These are phyloP conservation scores for Nautilus pompilius DNA, from an alignment of 1,140 invertebrate species.

Conservation along the genomic window DNA sequence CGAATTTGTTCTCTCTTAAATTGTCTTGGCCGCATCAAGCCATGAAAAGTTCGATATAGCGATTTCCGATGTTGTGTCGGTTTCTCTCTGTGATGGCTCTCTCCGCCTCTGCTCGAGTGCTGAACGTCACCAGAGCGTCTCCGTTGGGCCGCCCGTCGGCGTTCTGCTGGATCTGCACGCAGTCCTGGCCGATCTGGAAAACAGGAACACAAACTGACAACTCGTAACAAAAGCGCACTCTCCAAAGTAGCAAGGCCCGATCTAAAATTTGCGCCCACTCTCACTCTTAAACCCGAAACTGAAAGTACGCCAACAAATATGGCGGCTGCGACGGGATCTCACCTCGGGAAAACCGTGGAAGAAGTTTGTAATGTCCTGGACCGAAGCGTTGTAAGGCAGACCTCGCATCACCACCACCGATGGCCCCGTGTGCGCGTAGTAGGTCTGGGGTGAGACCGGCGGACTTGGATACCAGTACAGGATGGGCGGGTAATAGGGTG, in stretches of 20 bases:
- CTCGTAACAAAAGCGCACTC: neutral
- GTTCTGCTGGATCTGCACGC: slow-evolving; percentile 59
- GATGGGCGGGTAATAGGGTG: slow-evolving; percentile 42
- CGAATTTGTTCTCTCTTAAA: too few species aligned
- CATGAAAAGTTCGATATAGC: slow-evolving; percentile 59
- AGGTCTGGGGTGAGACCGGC: slow-evolving; percentile 80
- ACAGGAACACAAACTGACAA: slow-evolving; percentile 4
- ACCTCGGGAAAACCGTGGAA: slow-evolving; percentile 59
- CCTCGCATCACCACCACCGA: slow-evolving; percentile 59
- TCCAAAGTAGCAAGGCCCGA: too few species aligned
- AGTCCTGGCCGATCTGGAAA: slow-evolving; percentile 55
- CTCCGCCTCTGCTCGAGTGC: slow-evolving; percentile 61
- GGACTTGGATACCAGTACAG: slow-evolving; percentile 84
- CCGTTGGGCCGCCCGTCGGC: slow-evolving; percentile 58
- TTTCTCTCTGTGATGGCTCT: slow-evolving; percentile 60
- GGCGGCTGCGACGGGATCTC: slow-evolving; percentile 20
- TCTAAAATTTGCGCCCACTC: neutral
- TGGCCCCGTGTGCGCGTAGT: slow-evolving; percentile 64
- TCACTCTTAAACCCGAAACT: neutral
- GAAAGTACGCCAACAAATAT: neutral
- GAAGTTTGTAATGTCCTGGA: slow-evolving; percentile 56
- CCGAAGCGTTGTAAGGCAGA: slow-evolving; percentile 53
- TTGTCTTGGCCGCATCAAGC: too few species aligned
- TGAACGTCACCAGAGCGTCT: slow-evolving; percentile 61
- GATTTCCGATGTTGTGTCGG: slow-evolving; percentile 61